Evolutionary conservation across 1,140 invertebrate genomes (phyloP).

Genomic region (Maconellicoccus hirsutus): DNA sequence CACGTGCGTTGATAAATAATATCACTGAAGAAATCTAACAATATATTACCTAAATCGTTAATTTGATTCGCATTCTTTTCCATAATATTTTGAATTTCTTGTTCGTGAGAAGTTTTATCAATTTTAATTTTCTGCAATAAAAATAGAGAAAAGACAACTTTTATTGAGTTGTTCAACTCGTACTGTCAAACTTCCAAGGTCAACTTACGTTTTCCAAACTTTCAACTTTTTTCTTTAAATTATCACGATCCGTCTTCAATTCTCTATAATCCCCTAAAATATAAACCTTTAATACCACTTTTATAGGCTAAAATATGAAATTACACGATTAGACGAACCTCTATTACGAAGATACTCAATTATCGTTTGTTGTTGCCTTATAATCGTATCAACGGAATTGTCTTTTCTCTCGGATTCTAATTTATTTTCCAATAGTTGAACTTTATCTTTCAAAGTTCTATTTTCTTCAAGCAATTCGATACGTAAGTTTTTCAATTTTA

Average conservation of each 20-base stretch:
- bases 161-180: too few relatives aligned
- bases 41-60: not conserved
- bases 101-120: not conserved
- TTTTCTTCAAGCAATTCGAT: not conserved
- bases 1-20: not conserved
- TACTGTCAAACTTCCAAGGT: too few relatives aligned
- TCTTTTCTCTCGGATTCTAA: not conserved
- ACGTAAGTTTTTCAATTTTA: not conserved
- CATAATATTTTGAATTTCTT: not conserved
- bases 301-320: not conserved
- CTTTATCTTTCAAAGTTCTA: not conserved
- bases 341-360: not conserved
- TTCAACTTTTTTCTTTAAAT: not conserved
- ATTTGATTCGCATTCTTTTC: not conserved
- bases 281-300: not conserved
- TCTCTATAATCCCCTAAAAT: not conserved
- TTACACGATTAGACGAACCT: not conserved
- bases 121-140: not conserved
- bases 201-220: not conserved
- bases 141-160: too few relatives aligned
- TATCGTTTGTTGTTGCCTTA: not conserved
- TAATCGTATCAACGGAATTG: not conserved
- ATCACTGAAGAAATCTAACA: too few relatives aligned
- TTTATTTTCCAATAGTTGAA: not conserved
- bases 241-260: not conserved